Evolutionary conservation across 2,888 invertebrate species (phyloP).

Genomic region (Euplagia quadripunctaria): DNA sequence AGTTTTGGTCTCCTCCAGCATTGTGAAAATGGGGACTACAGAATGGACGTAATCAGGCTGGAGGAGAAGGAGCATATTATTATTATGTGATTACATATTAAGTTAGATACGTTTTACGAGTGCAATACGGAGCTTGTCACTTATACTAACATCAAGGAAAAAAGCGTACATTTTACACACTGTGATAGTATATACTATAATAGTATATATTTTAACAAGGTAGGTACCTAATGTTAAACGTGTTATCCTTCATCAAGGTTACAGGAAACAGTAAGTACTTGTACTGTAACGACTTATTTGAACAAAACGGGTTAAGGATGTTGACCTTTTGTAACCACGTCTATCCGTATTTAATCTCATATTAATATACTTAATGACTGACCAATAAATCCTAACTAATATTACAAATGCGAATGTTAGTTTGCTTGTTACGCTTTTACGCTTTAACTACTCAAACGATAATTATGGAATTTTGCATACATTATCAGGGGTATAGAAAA

Average conservation of each 20-base stretch:
- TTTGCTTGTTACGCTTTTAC: not conserved
- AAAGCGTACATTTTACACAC: not conserved
- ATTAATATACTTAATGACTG: not conserved
- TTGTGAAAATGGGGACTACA: no score
- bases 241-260: conserved; percentile 8
- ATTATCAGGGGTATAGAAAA: not conserved
- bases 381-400: not conserved
- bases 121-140: no score
- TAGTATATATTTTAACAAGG: not conserved
- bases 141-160: not conserved
- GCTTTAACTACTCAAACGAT: not conserved
- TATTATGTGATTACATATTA: no score
- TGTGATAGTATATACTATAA: not conserved
- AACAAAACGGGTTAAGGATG: conserved; percentile 1
- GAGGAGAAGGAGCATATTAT: no score
- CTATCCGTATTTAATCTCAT: not conserved
- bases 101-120: no score
- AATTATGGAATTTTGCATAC: no score
- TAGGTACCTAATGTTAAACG: not conserved
- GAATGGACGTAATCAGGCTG: no score
- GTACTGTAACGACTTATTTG: not conserved
- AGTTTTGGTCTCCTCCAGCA: no score
- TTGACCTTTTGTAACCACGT: conserved; percentile 5
- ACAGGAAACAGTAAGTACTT: not conserved
- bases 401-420: not conserved